These are phyloP conservation scores for Cistogaster globosa DNA, from an alignment of 2,888 invertebrate species.

Conservation along the genomic window DNA sequence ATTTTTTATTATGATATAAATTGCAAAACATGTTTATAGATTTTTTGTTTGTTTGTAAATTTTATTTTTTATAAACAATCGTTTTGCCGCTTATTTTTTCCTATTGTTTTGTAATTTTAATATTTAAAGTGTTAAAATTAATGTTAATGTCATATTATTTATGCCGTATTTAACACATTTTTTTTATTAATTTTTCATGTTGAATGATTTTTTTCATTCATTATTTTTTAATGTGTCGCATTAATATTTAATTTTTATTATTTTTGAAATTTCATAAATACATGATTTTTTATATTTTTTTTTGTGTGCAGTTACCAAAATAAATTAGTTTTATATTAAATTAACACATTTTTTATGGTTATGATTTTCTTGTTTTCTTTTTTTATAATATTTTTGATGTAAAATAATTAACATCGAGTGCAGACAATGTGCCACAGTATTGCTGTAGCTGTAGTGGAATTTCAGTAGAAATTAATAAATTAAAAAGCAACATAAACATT, in stretches of 20 bases:
- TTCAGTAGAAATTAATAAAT: neutral
- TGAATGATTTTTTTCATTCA: conserved; percentile 13
- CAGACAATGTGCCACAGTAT: conserved; percentile 12
- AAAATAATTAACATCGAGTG: conserved; percentile 52
- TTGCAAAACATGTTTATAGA: conserved; percentile 46
- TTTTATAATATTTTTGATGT: conserved; percentile 25
- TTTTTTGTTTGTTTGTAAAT: conserved; percentile 36
- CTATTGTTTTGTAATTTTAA: conserved; percentile 56
- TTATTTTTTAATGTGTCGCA: neutral
- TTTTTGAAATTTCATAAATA: conserved; percentile 25
- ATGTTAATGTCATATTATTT: conserved; percentile 70
- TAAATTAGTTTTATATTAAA: conserved; percentile 68
- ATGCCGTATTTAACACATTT: conserved; percentile 64
- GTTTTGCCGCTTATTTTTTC: conserved; percentile 8
- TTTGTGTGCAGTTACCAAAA: conserved; percentile 36
- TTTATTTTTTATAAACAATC: conserved; percentile 17
- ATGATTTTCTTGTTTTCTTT: neutral
- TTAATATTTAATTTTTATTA: conserved; percentile 6
- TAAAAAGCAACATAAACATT: conserved; percentile 16
- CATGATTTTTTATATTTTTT: neutral
- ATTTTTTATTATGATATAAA: conserved; percentile 17
- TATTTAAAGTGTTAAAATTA: conserved; percentile 66
- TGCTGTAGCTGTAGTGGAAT: neutral
- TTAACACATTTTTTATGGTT: conserved; percentile 61
- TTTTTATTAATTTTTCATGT: conserved; percentile 52